A percentile compares a stretch with the other conserved stretches of the same genome.
phyloP scores from a whole-genome alignment of 2,113 vertebrate genomes.

The Pseudorasbora parva region DNA sequence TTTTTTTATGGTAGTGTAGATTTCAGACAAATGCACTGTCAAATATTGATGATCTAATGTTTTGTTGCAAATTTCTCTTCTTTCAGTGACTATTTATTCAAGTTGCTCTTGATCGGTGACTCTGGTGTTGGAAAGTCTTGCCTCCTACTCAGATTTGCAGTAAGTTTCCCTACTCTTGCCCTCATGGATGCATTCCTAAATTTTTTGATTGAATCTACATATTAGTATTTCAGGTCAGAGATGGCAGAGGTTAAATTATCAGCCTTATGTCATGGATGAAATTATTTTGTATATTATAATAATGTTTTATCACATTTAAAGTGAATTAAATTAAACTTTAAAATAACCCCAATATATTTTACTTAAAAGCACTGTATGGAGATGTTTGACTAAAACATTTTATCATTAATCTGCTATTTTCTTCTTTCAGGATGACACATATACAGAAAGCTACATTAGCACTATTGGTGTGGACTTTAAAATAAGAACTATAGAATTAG shows the following conservation, averaged over 20 bases:
- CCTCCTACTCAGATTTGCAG: slow-evolving; percentile 98
- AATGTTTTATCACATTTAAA: neutral
- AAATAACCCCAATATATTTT: neutral
- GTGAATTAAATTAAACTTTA: neutral
- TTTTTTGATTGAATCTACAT: slow-evolving; percentile 26
- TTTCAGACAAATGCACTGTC: neutral
- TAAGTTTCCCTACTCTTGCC: slow-evolving; percentile 62
- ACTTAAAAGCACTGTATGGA: neutral
- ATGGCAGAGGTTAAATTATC: neutral
- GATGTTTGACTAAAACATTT: neutral
- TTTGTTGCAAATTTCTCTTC: slow-evolving; percentile 65
- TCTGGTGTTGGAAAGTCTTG: slow-evolving; percentile 99
- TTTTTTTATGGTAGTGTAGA: neutral
- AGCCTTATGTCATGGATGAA: neutral
- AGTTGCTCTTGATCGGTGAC: slow-evolving; percentile 98
- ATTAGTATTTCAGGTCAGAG: neutral
- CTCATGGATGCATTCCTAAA: neutral
- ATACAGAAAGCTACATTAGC: slow-evolving; percentile 99
- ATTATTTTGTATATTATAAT: neutral
- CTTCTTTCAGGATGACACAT: slow-evolving; percentile 92
- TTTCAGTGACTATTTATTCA: slow-evolving; percentile 99
- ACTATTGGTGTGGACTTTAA: slow-evolving; percentile 99
- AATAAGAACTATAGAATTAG: slow-evolving; percentile 99
- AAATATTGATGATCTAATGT: slow-evolving; percentile 5
- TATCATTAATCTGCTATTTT: slow-evolving; percentile 18